Percentiles rank a stretch among this genome's conserved stretches.
These are phyloP conservation scores for Dasyornis broadbenti DNA, from an alignment of 2,113 vertebrate genomes.

Conservation along the genomic window DNA sequence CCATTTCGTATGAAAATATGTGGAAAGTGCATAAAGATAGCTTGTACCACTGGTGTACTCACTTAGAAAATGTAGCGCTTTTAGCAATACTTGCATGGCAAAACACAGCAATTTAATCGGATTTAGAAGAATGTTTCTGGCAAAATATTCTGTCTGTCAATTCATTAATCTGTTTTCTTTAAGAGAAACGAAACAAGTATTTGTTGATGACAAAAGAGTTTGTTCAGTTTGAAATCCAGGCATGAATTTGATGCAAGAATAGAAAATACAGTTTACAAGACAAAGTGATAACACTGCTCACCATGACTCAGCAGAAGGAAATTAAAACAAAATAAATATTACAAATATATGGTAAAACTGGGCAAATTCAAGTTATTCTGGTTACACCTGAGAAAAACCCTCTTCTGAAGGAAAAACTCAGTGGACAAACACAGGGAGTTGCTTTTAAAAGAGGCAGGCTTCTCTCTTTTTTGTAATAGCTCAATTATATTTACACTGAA, in stretches of 20 bases:
- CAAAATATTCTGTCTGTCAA: background rate
- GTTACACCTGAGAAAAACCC: background rate
- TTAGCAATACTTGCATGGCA: background rate
- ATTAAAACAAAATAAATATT: background rate
- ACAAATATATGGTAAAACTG: background rate
- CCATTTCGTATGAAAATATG: background rate
- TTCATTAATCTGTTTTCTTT: background rate
- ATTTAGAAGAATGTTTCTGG: background rate
- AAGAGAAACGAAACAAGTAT: background rate
- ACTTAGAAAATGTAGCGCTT: background rate
- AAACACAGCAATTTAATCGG: background rate
- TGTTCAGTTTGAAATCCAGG: background rate
- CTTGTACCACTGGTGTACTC: background rate
- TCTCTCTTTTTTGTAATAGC: background rate
- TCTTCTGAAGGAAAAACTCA: background rate
- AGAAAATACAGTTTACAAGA: background rate
- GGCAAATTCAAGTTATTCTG: background rate
- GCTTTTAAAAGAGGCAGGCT: background rate
- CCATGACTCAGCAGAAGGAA: background rate
- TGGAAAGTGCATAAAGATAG: background rate
- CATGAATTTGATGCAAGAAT: background rate
- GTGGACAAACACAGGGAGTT: background rate
- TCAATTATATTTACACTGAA: background rate
- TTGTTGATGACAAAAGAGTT: background rate
- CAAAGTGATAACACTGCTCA: background rate